Evolutionary conservation across 1,140 invertebrate genomes (phyloP).

Genomic region (Macrobrachium nipponense): DNA sequence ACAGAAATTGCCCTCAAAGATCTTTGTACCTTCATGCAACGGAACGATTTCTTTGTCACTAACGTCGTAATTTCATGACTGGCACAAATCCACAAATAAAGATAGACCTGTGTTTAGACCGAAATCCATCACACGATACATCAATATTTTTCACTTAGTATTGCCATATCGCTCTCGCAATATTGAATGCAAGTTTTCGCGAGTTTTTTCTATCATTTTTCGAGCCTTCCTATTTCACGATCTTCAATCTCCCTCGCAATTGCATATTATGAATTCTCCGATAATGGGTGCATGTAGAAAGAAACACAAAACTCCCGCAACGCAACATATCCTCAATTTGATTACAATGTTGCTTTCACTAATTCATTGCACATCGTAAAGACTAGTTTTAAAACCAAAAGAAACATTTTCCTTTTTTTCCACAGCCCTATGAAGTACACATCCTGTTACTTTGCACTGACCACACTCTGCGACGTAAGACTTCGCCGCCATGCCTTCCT

Average conservation of each 20-base stretch:
- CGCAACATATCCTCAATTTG: background rate
- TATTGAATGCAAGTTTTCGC: conserved; percentile 5
- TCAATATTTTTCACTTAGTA: background rate
- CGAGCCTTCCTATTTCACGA: background rate
- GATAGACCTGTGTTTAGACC: conserved; percentile 25
- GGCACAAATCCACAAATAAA: conserved; percentile 35
- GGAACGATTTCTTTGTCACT: background rate
- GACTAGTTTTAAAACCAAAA: no score
- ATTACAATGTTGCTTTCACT: conserved; percentile 4
- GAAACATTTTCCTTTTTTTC: background rate
- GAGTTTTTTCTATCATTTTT: conserved; percentile 20
- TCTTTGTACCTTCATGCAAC: conserved; percentile 22
- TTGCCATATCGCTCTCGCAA: background rate
- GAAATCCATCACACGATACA: conserved; percentile 24
- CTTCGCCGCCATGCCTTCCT: background rate
- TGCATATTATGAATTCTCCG: background rate
- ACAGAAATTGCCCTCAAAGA: conserved; percentile 17
- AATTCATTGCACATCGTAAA: conserved; percentile 18
- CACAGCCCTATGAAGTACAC: background rate
- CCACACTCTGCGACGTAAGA: background rate
- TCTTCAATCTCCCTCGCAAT: conserved; percentile 9
- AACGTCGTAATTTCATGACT: background rate
- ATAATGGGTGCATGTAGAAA: background rate
- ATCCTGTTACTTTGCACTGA: background rate
- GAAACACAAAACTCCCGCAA: background rate